These are phyloP conservation scores for Arvicanthis niloticus DNA, from an alignment of 2,113 vertebrate genomes.

Conservation along the genomic window DNA sequence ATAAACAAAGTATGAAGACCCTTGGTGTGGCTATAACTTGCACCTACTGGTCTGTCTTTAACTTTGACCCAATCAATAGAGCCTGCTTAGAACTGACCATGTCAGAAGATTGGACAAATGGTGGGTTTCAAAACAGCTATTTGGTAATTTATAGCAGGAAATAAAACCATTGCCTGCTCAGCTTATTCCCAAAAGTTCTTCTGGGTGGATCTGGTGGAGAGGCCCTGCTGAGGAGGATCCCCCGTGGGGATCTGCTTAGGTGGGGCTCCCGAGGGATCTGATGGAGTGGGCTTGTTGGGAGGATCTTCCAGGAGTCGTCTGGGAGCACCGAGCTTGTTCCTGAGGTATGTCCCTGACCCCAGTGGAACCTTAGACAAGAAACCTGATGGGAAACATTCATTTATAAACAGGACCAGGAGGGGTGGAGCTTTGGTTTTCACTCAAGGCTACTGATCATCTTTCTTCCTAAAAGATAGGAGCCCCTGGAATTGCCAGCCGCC, in stretches of 20 bases:
- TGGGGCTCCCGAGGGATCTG: background rate
- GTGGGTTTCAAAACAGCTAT: background rate
- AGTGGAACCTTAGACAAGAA: background rate
- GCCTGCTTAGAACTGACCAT: background rate
- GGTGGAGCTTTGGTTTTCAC: background rate
- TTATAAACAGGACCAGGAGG: background rate
- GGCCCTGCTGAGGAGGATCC: background rate
- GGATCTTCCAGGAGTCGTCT: background rate
- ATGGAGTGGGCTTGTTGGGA: too few relatives aligned
- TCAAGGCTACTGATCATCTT: background rate
- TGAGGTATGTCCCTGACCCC: too few relatives aligned
- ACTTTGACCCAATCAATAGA: too few relatives aligned
- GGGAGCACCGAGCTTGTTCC: background rate
- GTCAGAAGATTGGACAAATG: background rate
- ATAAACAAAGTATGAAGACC: background rate
- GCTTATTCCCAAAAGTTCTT: background rate
- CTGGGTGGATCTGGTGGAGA: background rate
- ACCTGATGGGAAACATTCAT: background rate
- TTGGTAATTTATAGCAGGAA: background rate
- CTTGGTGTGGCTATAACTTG: fast-evolving
- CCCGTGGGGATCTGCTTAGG: background rate
- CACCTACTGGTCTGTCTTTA: background rate
- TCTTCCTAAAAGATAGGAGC: background rate
- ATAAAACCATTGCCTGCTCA: background rate
- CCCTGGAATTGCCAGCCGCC: background rate